Conservation (phyloP, 2,888 invertebrate genomes). For the Synanthedon myopaeformis region DNA sequence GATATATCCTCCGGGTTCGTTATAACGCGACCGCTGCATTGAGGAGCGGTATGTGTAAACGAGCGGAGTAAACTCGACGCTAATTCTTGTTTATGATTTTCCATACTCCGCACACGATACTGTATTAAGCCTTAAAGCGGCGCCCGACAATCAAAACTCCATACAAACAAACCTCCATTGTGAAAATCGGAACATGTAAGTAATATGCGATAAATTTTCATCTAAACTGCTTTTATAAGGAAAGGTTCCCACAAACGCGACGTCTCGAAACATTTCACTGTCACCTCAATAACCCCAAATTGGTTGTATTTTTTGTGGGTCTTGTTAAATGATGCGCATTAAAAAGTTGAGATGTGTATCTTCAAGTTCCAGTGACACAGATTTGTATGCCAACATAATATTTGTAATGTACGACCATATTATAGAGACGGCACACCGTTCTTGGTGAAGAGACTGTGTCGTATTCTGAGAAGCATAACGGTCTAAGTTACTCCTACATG, state of each 20-base stretch:
- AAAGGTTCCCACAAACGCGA: not conserved
- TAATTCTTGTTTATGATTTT: slow-evolving; percentile 66
- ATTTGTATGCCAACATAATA: slow-evolving; percentile 42
- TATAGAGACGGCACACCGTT: slow-evolving; percentile 36
- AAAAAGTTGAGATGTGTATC: slow-evolving; percentile 38
- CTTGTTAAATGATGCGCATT: slow-evolving; percentile 32
- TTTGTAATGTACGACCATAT: slow-evolving; percentile 39
- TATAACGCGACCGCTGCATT: slow-evolving; percentile 30
- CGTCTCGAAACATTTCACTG: slow-evolving; percentile 16
- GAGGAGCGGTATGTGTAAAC: slow-evolving; percentile 64
- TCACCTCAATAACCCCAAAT: slow-evolving; percentile 1
- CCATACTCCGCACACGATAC: slow-evolving; percentile 40
- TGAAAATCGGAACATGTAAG: not conserved
- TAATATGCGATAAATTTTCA: slow-evolving; percentile 24
- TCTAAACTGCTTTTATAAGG: slow-evolving; percentile 10
- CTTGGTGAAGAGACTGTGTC: slow-evolving; percentile 25
- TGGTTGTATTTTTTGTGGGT: slow-evolving; percentile 20
- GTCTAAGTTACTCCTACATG: slow-evolving; percentile 31
- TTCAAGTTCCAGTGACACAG: slow-evolving; percentile 43
- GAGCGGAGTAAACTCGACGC: slow-evolving; percentile 56
- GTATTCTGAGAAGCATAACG: slow-evolving; percentile 53
- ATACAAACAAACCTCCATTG: slow-evolving; percentile 24
- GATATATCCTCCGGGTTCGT: slow-evolving; percentile 44
- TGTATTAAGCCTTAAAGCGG: slow-evolving; percentile 41
- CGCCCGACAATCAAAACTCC: slow-evolving; percentile 43